These are phyloP conservation scores for Hydractinia symbiolongicarpus DNA, from an alignment of 30 jellyfish, hydroid and myxozoan species.

Conservation along the genomic window DNA sequence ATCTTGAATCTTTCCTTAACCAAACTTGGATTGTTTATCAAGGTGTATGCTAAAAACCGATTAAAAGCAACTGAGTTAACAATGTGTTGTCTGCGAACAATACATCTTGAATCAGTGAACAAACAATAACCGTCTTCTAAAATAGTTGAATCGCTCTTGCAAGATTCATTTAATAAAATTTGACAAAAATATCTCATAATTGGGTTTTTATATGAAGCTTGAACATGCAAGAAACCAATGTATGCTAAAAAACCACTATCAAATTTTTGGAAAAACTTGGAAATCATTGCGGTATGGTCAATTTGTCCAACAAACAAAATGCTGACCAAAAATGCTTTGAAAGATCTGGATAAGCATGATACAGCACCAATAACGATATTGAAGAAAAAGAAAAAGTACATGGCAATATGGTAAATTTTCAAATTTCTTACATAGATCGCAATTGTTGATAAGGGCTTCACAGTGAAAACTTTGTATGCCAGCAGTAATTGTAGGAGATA, in stretches of 20 bases:
- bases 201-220: conserved; percentile 11
- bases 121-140: neutral
- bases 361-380: conserved; percentile 16
- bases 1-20: neutral
- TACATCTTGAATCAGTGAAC: neutral
- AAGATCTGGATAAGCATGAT: conserved; percentile 9
- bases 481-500: neutral
- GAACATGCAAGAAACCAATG: conserved; percentile 10
- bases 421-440: neutral
- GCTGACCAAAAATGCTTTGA: conserved; percentile 8
- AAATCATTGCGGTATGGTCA: conserved; percentile 7
- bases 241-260: conserved; percentile 16
- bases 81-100: neutral
- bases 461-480: neutral
- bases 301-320: conserved; percentile 8
- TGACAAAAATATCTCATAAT: conserved; percentile 15
- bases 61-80: neutral
- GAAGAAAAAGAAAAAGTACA: conserved; percentile 15
- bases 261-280: neutral
- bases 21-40: neutral
- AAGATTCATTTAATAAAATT: neutral
- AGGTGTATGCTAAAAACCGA: conserved; percentile 17
- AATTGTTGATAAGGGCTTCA: neutral
- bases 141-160: neutral
- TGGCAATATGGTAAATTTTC: conserved; percentile 6